These are phyloP conservation scores for Myrmecophaga tridactyla DNA, from an alignment of 2,113 vertebrate species.

Conservation along the genomic window DNA sequence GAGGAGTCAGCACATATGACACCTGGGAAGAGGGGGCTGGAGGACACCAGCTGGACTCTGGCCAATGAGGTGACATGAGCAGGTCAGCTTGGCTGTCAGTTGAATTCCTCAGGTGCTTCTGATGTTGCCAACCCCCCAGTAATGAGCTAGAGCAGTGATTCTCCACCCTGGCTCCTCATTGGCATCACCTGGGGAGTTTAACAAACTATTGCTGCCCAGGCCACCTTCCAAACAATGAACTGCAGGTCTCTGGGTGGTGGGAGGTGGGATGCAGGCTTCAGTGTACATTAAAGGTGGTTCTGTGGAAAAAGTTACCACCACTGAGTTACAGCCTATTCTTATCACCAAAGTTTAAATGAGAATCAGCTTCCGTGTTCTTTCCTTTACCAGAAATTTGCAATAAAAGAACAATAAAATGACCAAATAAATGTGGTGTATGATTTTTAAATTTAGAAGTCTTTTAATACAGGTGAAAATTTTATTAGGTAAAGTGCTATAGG, in stretches of 20 bases:
- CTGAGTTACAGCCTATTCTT: background rate
- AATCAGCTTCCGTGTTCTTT: slow-evolving; percentile 62
- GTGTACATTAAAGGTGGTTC: too few species aligned
- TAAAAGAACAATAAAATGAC: slow-evolving; percentile 69
- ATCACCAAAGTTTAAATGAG: slow-evolving; percentile 62
- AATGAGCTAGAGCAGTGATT: fast-evolving
- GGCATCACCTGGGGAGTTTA: background rate
- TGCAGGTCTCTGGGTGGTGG: background rate
- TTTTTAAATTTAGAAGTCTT: slow-evolving; percentile 4
- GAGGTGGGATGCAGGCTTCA: background rate
- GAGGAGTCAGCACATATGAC: background rate
- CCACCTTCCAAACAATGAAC: background rate
- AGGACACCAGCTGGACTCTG: background rate
- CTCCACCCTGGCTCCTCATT: background rate
- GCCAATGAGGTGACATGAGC: background rate
- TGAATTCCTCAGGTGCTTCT: background rate
- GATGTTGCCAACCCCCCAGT: background rate
- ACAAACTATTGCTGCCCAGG: background rate
- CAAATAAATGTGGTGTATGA: slow-evolving; percentile 12
- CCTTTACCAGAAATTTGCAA: slow-evolving; percentile 73
- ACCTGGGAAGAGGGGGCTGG: background rate
- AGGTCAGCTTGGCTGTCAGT: background rate
- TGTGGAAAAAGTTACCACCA: background rate
- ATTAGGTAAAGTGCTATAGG: background rate
- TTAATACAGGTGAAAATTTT: background rate